Base-by-base conservation (phyloP, 1,140 invertebrate genomes). In the Sipha flava region DNA sequence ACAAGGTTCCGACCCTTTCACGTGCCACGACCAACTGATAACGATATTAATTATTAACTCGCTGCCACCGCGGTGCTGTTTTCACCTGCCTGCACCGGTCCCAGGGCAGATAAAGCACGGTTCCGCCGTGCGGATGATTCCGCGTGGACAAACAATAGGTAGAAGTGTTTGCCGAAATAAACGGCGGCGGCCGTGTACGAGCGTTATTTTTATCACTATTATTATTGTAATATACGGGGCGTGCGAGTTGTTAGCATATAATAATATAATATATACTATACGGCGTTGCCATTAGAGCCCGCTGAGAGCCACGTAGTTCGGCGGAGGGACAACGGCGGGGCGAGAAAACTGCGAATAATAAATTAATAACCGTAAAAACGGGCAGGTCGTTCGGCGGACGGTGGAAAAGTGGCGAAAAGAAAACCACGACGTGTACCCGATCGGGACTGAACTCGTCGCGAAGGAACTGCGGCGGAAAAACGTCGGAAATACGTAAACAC, bases 71-170 rank as follows among this genome's bases (percentile, higher is more conserved):
- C 5, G n/a, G n/a, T 43, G 14, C 14, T 43, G n/a, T 14, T 14
- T 6, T 37, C 21, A 26, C 23, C 45, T 23, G 45, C 64, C 64
- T 68, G 64, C 21, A 26, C 6, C 21, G 64, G 23, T 45, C 64
- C 37, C 37, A 40, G 40, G 26, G 64, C 23, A 45, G 64, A 68
- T 68, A 68, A 68, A 68, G 64, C 64, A 68, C 64, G 64, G 64
- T 45, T 45, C 6, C 5, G 18, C n/a, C 14, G 37, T 26, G 37
- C 40, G 21, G 21, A n/a, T 49, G 37, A 40, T 49, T 49, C 5
- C 23, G 40, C 64, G 40, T 45, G 64, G 21, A 68, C 64, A 68
- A 68, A 68, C 40, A 68, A 45, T 49, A n/a, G 4, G 37, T 40
- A 49, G 5, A 49, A 12, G 34, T 21, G 62, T 59, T 59, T 26